Base-by-base conservation (phyloP, 2,797 vertebrate species). In the Sebastes oblongus region DNA sequence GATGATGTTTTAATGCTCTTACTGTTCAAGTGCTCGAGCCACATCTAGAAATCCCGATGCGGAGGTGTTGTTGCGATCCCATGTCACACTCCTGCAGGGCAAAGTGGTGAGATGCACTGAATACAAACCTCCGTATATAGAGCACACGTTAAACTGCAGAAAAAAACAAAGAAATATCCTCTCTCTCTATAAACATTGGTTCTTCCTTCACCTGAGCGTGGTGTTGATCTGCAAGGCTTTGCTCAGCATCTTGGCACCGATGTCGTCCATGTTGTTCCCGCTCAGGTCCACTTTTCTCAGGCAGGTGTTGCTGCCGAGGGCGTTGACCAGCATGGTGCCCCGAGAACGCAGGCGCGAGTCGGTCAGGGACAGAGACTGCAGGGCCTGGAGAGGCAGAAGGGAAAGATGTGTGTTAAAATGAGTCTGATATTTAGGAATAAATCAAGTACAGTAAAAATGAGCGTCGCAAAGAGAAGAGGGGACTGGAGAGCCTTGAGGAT, bases 211-310 rank as follows among this genome's bases (percentile, higher is more conserved):
- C 96, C 96, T 95, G 70, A 96, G 95, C 0, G 94, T 95, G 58
- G 95, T 96, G 91, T 96, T 96, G 88, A 96, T 96, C 89, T 96
- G 97, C 87, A 98, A 90, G 22, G 97, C 97, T 91, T 98, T 98
- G 82, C 97, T 97, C 70, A 98, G 93, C 97, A 98, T 98, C 94
- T 97, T 97, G 66, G 97, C 97, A n/a, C 97, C 97, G 0, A 97
- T 96, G 91, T 98, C 97, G 4, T 97, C 97, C 96, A 98, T 96
- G 90, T 93, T 92, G 64, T 98, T 98, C 36, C 97, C 97, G 0
- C 97, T 98, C 78, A 98, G 95, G 81, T 98, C 97, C 86, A 98
- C 96, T 85, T 97, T 97, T 58, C 95, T 95, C 86, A 98, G 93
- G 83, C 97, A 97, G 20, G 96, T 96, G 88, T 98, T 98, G 92